These are phyloP conservation scores for Smutsia gigantea DNA, from an alignment of 2,797 vertebrate species.

Conservation along the genomic window DNA sequence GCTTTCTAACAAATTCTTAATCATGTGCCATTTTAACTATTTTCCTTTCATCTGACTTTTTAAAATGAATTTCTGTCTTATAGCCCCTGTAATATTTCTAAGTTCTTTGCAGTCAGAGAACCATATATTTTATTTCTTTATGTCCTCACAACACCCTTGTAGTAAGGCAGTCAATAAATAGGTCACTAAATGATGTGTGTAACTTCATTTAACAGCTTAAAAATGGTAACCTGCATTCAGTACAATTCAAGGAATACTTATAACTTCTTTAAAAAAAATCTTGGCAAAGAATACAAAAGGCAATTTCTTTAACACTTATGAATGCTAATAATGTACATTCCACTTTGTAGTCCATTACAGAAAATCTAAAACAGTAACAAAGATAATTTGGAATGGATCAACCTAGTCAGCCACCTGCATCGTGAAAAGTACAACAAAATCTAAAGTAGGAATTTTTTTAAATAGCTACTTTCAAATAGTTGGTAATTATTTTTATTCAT, in stretches of 20 bases:
- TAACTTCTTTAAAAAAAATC: conserved; percentile 47
- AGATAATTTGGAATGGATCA: not conserved
- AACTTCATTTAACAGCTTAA: conserved; percentile 47
- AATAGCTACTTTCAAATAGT: not conserved
- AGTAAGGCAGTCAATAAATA: conserved; percentile 9
- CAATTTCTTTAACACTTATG: conserved; percentile 50
- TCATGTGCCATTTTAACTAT: conserved; percentile 4
- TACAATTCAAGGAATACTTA: conserved; percentile 39
- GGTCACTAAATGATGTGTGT: not conserved
- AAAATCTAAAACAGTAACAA: conserved; percentile 49
- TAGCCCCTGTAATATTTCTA: not conserved
- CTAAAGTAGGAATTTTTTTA: not conserved
- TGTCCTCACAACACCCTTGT: not conserved
- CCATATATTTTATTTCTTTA: not conserved
- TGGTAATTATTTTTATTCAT: not conserved
- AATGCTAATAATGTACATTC: conserved; percentile 16
- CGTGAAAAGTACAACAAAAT: not conserved
- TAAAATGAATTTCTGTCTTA: not conserved
- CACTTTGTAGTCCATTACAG: not conserved
- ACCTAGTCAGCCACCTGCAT: not conserved
- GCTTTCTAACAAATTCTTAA: conserved; percentile 58
- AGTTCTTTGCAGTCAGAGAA: conserved; percentile 15
- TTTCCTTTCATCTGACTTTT: not conserved
- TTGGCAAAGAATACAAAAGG: conserved; percentile 27
- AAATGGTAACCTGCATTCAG: not conserved